Evolutionary conservation across 2,113 vertebrate species (phyloP).

Genomic region (Puffinus mauretanicus): DNA sequence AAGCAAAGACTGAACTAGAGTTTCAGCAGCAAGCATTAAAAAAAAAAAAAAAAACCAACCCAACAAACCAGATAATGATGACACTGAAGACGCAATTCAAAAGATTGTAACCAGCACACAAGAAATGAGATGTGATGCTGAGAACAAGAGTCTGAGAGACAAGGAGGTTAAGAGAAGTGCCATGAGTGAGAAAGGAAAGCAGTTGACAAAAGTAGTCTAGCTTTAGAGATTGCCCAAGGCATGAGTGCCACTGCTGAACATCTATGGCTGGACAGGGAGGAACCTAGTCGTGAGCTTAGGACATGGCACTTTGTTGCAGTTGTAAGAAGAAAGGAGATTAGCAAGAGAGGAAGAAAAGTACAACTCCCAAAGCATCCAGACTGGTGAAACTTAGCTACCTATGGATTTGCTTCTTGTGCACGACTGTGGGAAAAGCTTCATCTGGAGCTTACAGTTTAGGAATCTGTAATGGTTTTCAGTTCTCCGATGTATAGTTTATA

Average conservation of each 20-base stretch:
- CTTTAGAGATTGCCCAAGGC: background rate
- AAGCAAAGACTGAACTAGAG: background rate
- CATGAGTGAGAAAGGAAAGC: background rate
- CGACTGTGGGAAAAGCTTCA: background rate
- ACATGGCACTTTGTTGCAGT: background rate
- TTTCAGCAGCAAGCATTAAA: background rate
- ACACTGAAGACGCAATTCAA: background rate
- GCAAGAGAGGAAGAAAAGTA: background rate
- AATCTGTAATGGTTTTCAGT: background rate
- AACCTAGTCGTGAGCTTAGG: background rate
- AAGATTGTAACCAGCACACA: background rate
- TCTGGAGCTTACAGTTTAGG: background rate
- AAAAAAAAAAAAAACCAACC: background rate
- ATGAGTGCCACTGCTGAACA: background rate
- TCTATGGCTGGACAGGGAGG: background rate
- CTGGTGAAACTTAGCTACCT: background rate
- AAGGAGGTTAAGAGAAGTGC: background rate
- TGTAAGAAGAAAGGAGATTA: background rate
- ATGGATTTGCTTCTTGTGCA: background rate
- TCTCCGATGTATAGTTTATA: background rate
- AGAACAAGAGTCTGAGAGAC: background rate
- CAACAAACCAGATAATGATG: background rate
- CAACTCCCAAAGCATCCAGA: background rate
- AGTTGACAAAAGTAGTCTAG: background rate
- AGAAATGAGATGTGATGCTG: background rate